Base-by-base conservation (phyloP, 2,888 invertebrate species). In the Athalia rosae region DNA sequence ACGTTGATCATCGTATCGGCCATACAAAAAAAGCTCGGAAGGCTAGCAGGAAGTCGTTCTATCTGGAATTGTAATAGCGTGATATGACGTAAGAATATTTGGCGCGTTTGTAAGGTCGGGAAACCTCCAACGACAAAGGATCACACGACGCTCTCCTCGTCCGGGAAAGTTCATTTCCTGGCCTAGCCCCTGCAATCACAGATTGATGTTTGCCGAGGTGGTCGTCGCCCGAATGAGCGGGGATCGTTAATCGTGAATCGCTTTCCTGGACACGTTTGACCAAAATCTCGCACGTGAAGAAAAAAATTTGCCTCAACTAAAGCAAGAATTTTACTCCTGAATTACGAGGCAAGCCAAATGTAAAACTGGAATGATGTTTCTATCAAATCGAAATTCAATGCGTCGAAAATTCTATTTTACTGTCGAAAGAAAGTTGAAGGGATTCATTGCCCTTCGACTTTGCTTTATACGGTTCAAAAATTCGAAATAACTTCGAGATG, bases 81-180 rank as follows among this genome's bases (percentile, higher is more conserved):
- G 58, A 58, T 56, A 71, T 56, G 50, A 50, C 43, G 71, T 71
- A 69, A 71, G 13, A 45, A 13, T 15, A 61, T 74, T 62, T 48
- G 47, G 74, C 28, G 15, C 48, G 61, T 61, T 74, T 62, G 28
- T 28, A 28, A 7, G 48, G 41, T 50, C 48, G 62, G 61, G 4
- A 11, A 74, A 48, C 7, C 11, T 48, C 50, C 48, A 11, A 43
- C 45, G 74, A 62, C 28, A 61, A 74, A 61, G 73, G 11, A 74
- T 50, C 2, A 50, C 47, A 48, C 5, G 61, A 15, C 58, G 48
- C 13, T 61, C 4, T 43, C 64, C 64, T 62, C 61, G 74, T 48
- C 74, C 74, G 48, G 47, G 47, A 61, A 58, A 61, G 9, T 61
- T 48, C 74, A 74, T 61, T 74, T 62, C 74, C 61, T 41, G 61